phyloP scores from a whole-genome alignment of 2,888 invertebrate genomes.

The Brachynemurus nebulosus region DNA sequence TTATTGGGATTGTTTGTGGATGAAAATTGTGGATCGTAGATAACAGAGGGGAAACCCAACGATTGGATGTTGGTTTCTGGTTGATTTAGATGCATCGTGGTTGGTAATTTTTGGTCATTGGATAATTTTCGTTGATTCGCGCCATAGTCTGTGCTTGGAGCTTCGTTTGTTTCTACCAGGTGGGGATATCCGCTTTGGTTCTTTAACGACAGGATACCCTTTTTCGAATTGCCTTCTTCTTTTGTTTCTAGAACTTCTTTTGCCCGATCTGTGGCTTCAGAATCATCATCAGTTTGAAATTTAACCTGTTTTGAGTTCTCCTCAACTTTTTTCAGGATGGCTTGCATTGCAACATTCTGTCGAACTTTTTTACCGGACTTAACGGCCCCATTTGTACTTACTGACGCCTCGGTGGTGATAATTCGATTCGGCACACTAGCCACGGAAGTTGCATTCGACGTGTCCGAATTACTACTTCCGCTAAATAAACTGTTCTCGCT shows the following conservation, averaged over 20 bases:
- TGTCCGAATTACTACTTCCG: conserved; percentile 13
- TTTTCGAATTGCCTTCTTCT: conserved; percentile 30
- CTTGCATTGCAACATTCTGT: conserved; percentile 70
- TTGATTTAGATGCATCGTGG: background rate
- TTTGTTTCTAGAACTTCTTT: conserved; percentile 29
- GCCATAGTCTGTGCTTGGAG: background rate
- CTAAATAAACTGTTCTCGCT: conserved; percentile 10
- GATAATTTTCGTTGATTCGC: conserved; percentile 24
- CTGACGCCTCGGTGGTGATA: conserved; percentile 3
- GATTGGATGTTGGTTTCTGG: too few species aligned
- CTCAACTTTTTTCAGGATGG: conserved; percentile 57
- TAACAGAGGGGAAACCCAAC: too few species aligned
- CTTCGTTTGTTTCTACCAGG: conserved; percentile 32
- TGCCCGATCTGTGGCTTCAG: conserved; percentile 26
- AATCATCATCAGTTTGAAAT: conserved; percentile 33
- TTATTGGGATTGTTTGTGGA: too few species aligned
- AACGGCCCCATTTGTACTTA: background rate
- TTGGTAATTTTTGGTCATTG: background rate
- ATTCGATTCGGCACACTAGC: conserved; percentile 12
- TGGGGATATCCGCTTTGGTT: conserved; percentile 40
- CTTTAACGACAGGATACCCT: conserved; percentile 37
- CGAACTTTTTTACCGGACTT: conserved; percentile 36
- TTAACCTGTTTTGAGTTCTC: conserved; percentile 54
- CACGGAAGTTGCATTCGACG: conserved; percentile 19
- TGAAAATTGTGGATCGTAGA: too few species aligned